Evolutionary conservation across 1,140 invertebrate genomes (phyloP).

Genomic region (Leguminivora glycinivorella): DNA sequence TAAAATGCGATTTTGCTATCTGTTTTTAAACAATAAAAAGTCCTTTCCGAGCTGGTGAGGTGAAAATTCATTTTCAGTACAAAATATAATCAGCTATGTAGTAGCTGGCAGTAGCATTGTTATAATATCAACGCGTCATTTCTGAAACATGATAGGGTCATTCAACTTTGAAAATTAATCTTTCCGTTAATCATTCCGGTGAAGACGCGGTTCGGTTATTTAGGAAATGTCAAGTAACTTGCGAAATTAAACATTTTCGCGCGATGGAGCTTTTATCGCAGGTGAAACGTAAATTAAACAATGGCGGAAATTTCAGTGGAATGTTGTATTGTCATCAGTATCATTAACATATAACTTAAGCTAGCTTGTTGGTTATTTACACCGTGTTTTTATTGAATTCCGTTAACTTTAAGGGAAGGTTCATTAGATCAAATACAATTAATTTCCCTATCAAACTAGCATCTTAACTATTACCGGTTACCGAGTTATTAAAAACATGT

Average conservation of each 20-base stretch:
- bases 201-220: neutral
- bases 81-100: too few species aligned
- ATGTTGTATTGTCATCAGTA: conserved; percentile 7
- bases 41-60: too few species aligned
- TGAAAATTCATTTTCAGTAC: too few species aligned
- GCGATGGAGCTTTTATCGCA: neutral
- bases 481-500: too few species aligned
- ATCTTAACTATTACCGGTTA: too few species aligned
- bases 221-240: conserved; percentile 7
- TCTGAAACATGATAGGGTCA: neutral
- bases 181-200: neutral
- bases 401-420: neutral
- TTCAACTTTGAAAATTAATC: conserved; percentile 2
- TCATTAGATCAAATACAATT: neutral
- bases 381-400: too few species aligned
- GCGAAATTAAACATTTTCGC: neutral
- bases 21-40: too few species aligned
- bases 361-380: neutral
- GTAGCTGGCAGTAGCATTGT: too few species aligned
- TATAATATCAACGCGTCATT: too few species aligned
- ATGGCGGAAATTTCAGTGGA: neutral
- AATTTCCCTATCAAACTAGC: too few species aligned
- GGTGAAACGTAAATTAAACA: conserved; percentile 15
- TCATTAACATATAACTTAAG: neutral
- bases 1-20: too few species aligned